These are phyloP conservation scores for Etia nguti DNA, from an alignment of 2,113 vertebrate species.

Conservation along the genomic window DNA sequence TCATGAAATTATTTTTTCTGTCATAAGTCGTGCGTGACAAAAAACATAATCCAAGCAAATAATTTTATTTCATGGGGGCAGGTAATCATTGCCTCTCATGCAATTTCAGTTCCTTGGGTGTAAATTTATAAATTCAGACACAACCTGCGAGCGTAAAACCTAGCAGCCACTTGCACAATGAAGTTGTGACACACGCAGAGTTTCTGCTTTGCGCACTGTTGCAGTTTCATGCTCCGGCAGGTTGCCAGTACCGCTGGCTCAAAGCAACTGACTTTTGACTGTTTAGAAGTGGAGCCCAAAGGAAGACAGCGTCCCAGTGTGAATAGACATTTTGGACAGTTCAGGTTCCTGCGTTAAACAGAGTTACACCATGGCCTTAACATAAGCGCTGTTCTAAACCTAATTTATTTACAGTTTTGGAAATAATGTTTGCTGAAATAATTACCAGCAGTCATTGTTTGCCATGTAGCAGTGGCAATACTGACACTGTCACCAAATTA, in stretches of 20 bases:
- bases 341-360: neutral
- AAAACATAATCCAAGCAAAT: too few species aligned
- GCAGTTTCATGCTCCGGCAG: neutral
- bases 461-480: neutral
- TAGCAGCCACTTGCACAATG: neutral
- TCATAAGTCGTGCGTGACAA: too few species aligned
- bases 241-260: neutral
- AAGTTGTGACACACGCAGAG: neutral
- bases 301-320: neutral
- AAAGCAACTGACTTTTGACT: neutral
- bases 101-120: too few species aligned
- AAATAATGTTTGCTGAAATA: neutral
- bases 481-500: neutral
- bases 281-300: neutral
- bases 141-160: too few species aligned
- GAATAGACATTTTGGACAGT: neutral
- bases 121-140: too few species aligned
- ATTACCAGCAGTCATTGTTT: neutral
- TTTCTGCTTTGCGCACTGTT: too few species aligned
- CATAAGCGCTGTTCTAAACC: neutral
- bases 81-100: too few species aligned
- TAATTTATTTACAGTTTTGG: neutral
- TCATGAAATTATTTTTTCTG: too few species aligned
- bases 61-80: too few species aligned
- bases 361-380: neutral